Base-by-base conservation (phyloP, 1,140 invertebrate species). In the Drosophila varians region DNA sequence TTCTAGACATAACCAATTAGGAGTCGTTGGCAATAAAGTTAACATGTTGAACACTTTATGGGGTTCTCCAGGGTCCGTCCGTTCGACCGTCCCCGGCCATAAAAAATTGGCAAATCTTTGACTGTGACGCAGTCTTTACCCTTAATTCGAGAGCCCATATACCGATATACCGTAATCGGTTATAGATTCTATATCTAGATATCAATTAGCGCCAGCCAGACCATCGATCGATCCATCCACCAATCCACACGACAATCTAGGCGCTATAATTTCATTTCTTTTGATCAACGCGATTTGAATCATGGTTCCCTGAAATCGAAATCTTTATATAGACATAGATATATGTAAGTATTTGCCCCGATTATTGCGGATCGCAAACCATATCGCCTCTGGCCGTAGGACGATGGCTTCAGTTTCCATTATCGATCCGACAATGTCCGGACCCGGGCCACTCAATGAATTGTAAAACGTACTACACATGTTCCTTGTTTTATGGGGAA, bases 281-380 rank as follows among this genome's bases (percentile, higher is more conserved):
- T 56, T 36, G 42, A 38, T 46, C 42, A 26, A 61, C n/a, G 60
- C 40, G 26, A 25, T 46, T 38, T 14, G 11, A 45, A 62, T 58
- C 28, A 31, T 36, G 40, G 8, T 23, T 42, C 38, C 14, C 14
- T 16, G 25, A 31, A 56, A 14, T 45, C 34, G 23, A 18, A 42
- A 42, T 42, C 38, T 7, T 4, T 16, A 14, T 47, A 28, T n/a
- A n/a, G n/a, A n/a, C n/a, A n/a, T 26, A 14, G 19, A 23, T 19
- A 11, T 23, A n/a, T 16, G 12, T 26, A 34, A 9, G 26, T 52
- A 36, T 54, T 16, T n/a, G 54, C 6, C 46, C 14, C 40, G 3
- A 36, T 60, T 60, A 64, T 64, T 46, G 56, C 38, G 60, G 52
- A 64, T 64, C 42, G 45, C 60, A 64, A 64, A 48, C 60, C 42